Evolutionary conservation across 2,113 vertebrate genomes (phyloP).

Genomic region (Paratilapia polleni): DNA sequence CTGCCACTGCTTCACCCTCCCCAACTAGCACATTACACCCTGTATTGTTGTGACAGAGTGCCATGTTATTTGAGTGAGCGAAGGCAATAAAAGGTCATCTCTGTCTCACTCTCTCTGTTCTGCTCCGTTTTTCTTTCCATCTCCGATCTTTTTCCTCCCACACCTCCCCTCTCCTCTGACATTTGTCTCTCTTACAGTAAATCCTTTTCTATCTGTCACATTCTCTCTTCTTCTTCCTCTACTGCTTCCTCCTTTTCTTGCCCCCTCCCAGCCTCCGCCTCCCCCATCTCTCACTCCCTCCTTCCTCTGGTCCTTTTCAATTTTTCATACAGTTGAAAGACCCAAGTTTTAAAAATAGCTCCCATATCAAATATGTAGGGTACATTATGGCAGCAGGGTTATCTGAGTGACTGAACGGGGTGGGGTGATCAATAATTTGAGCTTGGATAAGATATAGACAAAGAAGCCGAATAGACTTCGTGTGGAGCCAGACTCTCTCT

Average conservation of each 20-base stretch:
- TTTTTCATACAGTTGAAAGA: conserved; percentile 83
- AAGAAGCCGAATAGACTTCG: neutral
- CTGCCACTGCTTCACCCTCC: conserved; percentile 17
- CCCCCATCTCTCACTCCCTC: conserved; percentile 50
- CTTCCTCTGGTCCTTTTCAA: conserved; percentile 67
- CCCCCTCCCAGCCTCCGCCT: conserved; percentile 10
- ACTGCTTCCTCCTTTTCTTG: conserved; percentile 16
- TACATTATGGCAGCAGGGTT: conserved; percentile 69
- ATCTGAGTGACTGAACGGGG: conserved; percentile 46
- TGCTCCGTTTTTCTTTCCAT: conserved; percentile 38
- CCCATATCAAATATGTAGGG: conserved; percentile 84
- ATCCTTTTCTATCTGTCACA: conserved; percentile 39
- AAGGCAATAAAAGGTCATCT: conserved; percentile 71
- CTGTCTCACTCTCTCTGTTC: conserved; percentile 30
- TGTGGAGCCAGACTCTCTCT: conserved; percentile 10
- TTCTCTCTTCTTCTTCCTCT: conserved; percentile 26
- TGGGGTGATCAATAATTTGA: conserved; percentile 72
- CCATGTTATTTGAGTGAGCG: conserved; percentile 58
- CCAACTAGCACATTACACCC: conserved; percentile 26
- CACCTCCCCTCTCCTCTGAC: conserved; percentile 49
- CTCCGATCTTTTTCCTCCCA: conserved; percentile 40
- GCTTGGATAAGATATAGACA: conserved; percentile 62
- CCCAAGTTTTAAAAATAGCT: conserved; percentile 82
- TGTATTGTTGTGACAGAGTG: conserved; percentile 48
- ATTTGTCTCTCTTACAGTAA: conserved; percentile 66